Evolutionary conservation across 2,113 vertebrate genomes (phyloP).

Genomic region (Pimephales promelas): DNA sequence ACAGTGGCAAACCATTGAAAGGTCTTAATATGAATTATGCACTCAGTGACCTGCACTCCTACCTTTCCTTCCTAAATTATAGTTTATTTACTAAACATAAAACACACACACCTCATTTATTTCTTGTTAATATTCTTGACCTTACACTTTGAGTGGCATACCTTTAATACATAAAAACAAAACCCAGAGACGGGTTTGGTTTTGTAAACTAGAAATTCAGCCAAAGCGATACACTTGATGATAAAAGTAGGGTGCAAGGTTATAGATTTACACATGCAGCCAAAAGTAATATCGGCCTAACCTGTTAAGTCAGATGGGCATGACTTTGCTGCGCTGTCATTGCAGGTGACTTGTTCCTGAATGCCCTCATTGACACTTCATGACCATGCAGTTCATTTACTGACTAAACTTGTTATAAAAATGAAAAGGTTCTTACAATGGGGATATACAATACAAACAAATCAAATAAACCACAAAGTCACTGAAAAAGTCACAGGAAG

Average conservation of each 20-base stretch:
- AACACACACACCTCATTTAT: constrained; percentile 7
- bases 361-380: neutral
- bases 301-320: constrained; percentile 33
- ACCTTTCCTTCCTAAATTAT: neutral
- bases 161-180: neutral
- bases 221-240: neutral
- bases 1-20: neutral
- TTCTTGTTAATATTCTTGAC: neutral
- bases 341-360: neutral
- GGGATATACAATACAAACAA: neutral
- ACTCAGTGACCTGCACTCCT: neutral
- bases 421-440: neutral
- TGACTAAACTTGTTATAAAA: neutral
- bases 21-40: neutral
- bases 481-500: neutral
- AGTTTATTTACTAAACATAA: neutral
- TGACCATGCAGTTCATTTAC: neutral
- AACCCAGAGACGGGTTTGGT: neutral
- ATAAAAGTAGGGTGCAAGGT: neutral
- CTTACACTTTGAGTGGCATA: neutral
- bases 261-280: constrained; percentile 10
- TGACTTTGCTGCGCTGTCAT: constrained; percentile 1
- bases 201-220: neutral
- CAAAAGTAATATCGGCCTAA: constrained; percentile 12
- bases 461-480: neutral